Evolutionary conservation across 2,797 vertebrate species (phyloP).

Genomic region (Microhierax caerulescens): DNA sequence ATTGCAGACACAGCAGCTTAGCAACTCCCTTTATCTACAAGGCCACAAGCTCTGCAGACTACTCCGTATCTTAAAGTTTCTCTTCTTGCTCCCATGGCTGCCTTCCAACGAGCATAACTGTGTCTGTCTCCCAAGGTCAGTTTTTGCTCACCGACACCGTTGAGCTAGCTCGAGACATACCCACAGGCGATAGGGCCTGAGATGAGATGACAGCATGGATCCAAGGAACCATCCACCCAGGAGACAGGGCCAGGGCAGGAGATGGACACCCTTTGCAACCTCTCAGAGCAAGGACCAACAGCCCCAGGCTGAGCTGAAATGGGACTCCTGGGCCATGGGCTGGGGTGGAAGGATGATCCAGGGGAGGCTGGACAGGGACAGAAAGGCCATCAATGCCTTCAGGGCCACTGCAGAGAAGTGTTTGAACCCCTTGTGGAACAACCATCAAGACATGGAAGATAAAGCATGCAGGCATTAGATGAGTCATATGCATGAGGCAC

Average conservation of each 20-base stretch:
- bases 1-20: too few relatives aligned
- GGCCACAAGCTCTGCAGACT: too few relatives aligned
- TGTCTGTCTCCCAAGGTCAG: too few relatives aligned
- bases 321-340: not conserved
- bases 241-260: not conserved
- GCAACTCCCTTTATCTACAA: too few relatives aligned
- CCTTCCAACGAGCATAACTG: too few relatives aligned
- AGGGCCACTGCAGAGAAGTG: not conserved
- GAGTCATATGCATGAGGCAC: not conserved
- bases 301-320: not conserved
- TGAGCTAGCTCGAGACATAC: too few relatives aligned
- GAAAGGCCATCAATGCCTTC: not conserved
- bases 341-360: not conserved
- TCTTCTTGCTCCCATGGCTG: too few relatives aligned
- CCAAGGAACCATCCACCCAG: not conserved
- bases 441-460: not conserved
- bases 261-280: fast-evolving
- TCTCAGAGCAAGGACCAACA: not conserved
- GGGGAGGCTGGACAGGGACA: not conserved
- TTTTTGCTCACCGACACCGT: too few relatives aligned
- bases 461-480: not conserved
- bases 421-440: not conserved
- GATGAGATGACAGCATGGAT: fast-evolving
- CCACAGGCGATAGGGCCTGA: not conserved
- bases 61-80: too few relatives aligned